These are phyloP conservation scores for Regulus satrapa DNA, from an alignment of 2,113 vertebrate genomes.

Conservation along the genomic window DNA sequence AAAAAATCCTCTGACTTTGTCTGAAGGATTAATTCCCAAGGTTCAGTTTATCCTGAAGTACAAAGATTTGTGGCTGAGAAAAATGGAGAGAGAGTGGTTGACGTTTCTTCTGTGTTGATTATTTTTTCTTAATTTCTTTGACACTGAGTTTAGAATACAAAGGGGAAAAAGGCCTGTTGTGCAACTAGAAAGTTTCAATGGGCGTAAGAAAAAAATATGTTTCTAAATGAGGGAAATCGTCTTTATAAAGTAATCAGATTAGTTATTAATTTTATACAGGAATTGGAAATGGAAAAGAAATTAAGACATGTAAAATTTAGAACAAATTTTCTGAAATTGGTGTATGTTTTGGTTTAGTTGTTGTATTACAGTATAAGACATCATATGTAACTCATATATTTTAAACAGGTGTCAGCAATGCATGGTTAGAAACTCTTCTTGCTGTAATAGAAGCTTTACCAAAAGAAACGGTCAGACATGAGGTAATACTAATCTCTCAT, in stretches of 20 bases:
- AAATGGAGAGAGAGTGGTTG: neutral
- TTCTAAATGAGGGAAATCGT: neutral
- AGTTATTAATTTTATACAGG: neutral
- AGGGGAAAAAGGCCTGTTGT: neutral
- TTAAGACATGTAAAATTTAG: too few relatives aligned
- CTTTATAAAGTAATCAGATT: too few relatives aligned
- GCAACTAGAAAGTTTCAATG: neutral
- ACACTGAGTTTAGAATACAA: neutral
- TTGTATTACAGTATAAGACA: neutral
- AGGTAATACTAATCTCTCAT: conserved; percentile 74
- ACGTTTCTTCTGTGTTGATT: neutral
- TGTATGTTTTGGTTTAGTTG: neutral
- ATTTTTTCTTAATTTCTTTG: neutral
- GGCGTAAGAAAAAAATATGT: neutral
- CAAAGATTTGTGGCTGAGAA: neutral
- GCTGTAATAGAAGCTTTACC: conserved; percentile 86
- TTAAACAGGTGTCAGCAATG: conserved; percentile 85
- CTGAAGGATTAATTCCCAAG: neutral
- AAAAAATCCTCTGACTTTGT: neutral
- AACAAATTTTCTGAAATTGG: neutral
- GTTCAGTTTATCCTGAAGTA: neutral
- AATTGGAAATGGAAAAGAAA: neutral
- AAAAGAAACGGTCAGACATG: conserved; percentile 89
- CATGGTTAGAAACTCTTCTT: conserved; percentile 93
- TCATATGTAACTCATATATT: neutral